Conservation (phyloP, 1,140 invertebrate genomes). For the Atopsyche davidsoni region DNA sequence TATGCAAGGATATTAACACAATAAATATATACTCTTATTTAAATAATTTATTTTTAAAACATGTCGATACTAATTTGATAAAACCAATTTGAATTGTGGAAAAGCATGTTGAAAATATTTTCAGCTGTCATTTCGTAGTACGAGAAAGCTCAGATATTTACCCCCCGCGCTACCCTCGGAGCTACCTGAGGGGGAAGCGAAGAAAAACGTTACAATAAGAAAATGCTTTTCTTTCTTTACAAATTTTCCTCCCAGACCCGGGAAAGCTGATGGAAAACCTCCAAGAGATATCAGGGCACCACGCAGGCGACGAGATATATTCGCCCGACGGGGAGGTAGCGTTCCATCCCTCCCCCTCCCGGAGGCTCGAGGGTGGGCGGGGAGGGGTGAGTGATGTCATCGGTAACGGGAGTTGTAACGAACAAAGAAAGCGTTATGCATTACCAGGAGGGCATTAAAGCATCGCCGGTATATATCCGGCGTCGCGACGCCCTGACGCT, state of each 20-base stretch:
- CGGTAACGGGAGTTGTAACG: slow-evolving; percentile 23
- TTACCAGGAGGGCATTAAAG: slow-evolving; percentile 18
- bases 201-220: slow-evolving; percentile 8
- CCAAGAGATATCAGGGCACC: slow-evolving; percentile 15
- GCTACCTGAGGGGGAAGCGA: slow-evolving; percentile 9
- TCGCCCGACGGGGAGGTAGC: background rate
- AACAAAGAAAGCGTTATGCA: slow-evolving; percentile 31
- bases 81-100: too few species aligned
- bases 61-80: too few species aligned
- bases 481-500: slow-evolving; percentile 20
- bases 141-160: too few species aligned
- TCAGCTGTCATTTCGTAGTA: too few species aligned
- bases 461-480: background rate
- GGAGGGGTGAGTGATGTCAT: slow-evolving; percentile 3
- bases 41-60: too few species aligned
- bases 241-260: slow-evolving; percentile 20
- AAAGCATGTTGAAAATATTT: too few species aligned
- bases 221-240: slow-evolving; percentile 18
- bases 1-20: too few species aligned
- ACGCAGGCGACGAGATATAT: background rate
- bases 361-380: slow-evolving; percentile 6
- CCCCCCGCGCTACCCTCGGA: too few species aligned
- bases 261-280: slow-evolving; percentile 30
- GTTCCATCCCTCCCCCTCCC: background rate
- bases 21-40: too few species aligned